Evolutionary conservation across 2,888 invertebrate species (phyloP), one percentile per base, ranked within the genome.

Genomic region (Diaperis boleti): DNA sequence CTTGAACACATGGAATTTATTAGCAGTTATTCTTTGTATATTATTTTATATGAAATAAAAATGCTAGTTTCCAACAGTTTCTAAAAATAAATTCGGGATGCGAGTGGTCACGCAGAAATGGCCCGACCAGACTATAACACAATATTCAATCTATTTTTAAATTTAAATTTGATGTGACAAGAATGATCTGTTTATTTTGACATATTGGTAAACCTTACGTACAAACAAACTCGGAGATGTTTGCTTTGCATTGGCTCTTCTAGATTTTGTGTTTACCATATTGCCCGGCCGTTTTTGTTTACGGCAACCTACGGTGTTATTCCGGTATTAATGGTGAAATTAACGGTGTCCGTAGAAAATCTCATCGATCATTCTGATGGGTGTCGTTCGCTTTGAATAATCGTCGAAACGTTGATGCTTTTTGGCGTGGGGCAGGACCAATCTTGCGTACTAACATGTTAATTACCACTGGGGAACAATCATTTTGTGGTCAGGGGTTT

Each of bases 361-460:
- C 49, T 49, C 49, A 49, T 49, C 35, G 49, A 49, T 49, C 49
- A 49, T 35, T 35, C 33, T 33, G 49, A 49, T 49, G 49, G 49
- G 33, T 35, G 49, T 35, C 49, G 49, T 35, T 35, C 26, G 47
- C 31, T 47, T 47, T 47, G 47, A 47, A 17, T 47, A 35, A 35
- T 35, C 35, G 49, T 52, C 52, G 52, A 52, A 52, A 52, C 52
- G 37, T 52, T 44, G 54, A 54, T 54, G 54, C 17, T 54, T 54
- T 54, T 54, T 41, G 41, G 41, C 41, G 39, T 54, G 55, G 18
- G 44, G 8, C 55, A 11, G 55, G 52, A 17, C 55, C 18, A n/a
- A n/a, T n/a, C n/a, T n/a, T n/a, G 33, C 33, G 20, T 29, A 55
- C 13, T 17, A 44, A 42, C 33, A 55, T 54, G 41, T 39, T 54